Percentiles rank a stretch among this genome's conserved stretches.
Evolutionary conservation across 2,888 invertebrate genomes (phyloP).

Genomic region (Ypsolopha sequella): DNA sequence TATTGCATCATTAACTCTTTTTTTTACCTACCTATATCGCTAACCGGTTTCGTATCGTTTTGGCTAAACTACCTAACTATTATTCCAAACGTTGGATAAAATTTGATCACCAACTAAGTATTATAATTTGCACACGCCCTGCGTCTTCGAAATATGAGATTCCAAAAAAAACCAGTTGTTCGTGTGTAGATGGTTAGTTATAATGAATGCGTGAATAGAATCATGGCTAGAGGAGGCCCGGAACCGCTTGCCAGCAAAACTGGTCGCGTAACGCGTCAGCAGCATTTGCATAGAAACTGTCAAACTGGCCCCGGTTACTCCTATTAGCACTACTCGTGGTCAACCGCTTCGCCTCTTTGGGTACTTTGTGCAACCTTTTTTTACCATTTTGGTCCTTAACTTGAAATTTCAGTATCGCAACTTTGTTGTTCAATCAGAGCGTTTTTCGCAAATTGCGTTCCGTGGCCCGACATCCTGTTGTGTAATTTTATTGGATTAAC

Average conservation of each 20-base stretch:
- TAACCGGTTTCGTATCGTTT: neutral
- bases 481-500: too few species aligned
- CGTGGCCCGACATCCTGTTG: neutral
- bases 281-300: conserved; percentile 71
- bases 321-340: conserved; percentile 3
- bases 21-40: conserved; percentile 12
- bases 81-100: neutral
- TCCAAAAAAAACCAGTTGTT: neutral
- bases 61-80: neutral
- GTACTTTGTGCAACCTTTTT: neutral
- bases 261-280: conserved; percentile 60
- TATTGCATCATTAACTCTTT: conserved; percentile 57
- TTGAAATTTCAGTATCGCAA: neutral
- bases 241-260: conserved; percentile 55
- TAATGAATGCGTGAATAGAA: conserved; percentile 48
- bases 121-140: neutral
- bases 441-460: neutral
- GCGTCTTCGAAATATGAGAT: neutral
- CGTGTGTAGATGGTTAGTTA: conserved; percentile 4
- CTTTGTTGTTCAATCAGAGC: neutral
- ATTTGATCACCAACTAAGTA: neutral
- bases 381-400: neutral
- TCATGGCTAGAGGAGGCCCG: conserved; percentile 50
- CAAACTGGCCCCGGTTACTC: conserved; percentile 49
- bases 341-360: neutral